Conservation (phyloP, 2,797 vertebrate species). For the Etheostoma nigrum region DNA sequence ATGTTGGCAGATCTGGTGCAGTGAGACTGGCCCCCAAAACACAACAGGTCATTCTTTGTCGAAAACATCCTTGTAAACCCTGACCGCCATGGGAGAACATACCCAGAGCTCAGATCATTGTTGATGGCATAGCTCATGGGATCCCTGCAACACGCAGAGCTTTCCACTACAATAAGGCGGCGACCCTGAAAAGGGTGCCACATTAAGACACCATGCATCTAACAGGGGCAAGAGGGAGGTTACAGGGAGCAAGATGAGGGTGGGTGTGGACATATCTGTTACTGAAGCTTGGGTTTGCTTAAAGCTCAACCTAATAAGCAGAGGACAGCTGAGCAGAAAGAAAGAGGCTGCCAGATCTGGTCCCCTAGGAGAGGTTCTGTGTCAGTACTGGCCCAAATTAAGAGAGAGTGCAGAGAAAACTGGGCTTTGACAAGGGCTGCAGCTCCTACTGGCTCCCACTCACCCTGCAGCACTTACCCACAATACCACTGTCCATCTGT, state of each 20-base stretch:
- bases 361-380: slow-evolving; percentile 68
- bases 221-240: slow-evolving; percentile 14
- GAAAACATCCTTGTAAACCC: slow-evolving; percentile 14
- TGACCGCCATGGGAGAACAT: slow-evolving; percentile 9
- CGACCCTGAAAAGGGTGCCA: slow-evolving; percentile 24
- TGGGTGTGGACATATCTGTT: slow-evolving; percentile 44
- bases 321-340: slow-evolving; percentile 69
- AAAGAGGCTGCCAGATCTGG: slow-evolving; percentile 62
- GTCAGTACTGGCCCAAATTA: slow-evolving; percentile 82
- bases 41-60: slow-evolving; percentile 30
- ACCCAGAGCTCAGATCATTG: slow-evolving; percentile 4
- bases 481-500: slow-evolving; percentile 80
- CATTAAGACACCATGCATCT: slow-evolving; percentile 25
- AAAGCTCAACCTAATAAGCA: slow-evolving; percentile 71
- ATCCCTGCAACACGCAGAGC: slow-evolving; percentile 20
- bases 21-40: slow-evolving; percentile 30
- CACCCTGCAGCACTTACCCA: slow-evolving; percentile 70
- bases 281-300: slow-evolving; percentile 52
- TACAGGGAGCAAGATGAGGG: not conserved
- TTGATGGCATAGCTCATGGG: slow-evolving; percentile 25
- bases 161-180: slow-evolving; percentile 28
- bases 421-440: slow-evolving; percentile 55
- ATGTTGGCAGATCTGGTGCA: slow-evolving; percentile 46
- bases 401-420: slow-evolving; percentile 72
- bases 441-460: slow-evolving; percentile 68